Conservation (phyloP, 2,797 vertebrate species). For the Eulemur rubriventer region DNA sequence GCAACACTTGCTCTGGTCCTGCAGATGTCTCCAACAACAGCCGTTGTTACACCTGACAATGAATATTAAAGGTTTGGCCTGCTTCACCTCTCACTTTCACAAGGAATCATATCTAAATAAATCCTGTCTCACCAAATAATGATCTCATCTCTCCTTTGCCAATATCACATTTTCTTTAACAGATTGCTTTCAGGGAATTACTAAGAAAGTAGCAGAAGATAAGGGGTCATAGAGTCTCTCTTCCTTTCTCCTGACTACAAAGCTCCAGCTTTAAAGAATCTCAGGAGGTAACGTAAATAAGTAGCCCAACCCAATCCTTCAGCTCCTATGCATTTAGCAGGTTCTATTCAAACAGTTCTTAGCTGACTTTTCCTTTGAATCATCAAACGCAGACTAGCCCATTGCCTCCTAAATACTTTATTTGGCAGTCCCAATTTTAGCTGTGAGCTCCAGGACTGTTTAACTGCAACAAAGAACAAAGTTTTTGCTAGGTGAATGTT, state of each 20-base stretch:
- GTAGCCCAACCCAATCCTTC: not conserved
- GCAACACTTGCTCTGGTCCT: not conserved
- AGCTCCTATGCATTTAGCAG: not conserved
- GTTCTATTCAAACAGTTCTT: not conserved
- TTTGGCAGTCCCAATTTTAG: not conserved
- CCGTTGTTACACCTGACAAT: constrained; percentile 46
- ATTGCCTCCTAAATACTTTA: not conserved
- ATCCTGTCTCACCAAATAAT: constrained; percentile 2
- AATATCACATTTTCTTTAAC: not conserved
- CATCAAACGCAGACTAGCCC: not conserved
- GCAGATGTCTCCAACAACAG: constrained; percentile 42
- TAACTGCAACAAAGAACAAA: not conserved
- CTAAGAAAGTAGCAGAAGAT: not conserved
- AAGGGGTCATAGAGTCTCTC: not conserved
- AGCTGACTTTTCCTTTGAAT: not conserved
- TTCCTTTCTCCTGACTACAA: not conserved
- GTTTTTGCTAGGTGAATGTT: not conserved
- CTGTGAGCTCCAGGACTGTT: not conserved
- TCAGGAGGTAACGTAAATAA: not conserved
- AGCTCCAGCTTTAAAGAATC: not conserved
- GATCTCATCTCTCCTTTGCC: constrained; percentile 32
- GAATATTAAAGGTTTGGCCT: constrained; percentile 29
- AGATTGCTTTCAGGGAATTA: not conserved
- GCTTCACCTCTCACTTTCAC: constrained; percentile 39
- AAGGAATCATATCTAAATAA: constrained; percentile 14